A percentile compares a stretch with the other conserved stretches of the same genome.
phyloP scores from a whole-genome alignment of 2,888 invertebrate genomes.

The Drosophila mulleri region DNA sequence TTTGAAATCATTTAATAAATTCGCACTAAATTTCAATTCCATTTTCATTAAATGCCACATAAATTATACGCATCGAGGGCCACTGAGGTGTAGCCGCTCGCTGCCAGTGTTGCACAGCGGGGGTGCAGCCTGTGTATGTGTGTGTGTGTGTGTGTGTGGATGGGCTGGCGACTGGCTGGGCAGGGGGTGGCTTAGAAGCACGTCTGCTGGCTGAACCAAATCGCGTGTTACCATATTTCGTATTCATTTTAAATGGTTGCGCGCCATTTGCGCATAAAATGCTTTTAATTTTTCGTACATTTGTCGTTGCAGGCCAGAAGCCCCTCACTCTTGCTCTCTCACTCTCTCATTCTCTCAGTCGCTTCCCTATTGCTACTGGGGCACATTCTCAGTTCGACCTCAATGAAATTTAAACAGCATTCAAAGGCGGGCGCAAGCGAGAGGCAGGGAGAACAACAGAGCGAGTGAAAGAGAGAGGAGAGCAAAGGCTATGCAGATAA shows the following conservation, averaged over 20 bases:
- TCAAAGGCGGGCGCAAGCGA: slow-evolving; percentile 30
- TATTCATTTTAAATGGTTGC: slow-evolving; percentile 73
- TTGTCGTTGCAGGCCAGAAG: slow-evolving; percentile 42
- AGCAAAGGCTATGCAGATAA: slow-evolving; percentile 31
- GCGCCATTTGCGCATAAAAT: slow-evolving; percentile 76
- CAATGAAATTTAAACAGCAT: slow-evolving; percentile 72
- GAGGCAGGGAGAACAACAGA: not conserved
- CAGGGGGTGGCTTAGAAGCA: slow-evolving; percentile 13
- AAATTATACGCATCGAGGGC: slow-evolving; percentile 72
- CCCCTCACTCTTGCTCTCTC: not conserved
- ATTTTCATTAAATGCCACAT: slow-evolving; percentile 81
- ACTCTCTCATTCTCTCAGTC: not conserved
- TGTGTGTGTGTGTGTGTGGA: slow-evolving; percentile 2
- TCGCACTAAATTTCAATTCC: slow-evolving; percentile 80
- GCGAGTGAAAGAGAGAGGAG: not conserved
- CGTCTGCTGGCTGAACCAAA: slow-evolving; percentile 53
- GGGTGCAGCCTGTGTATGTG: not conserved
- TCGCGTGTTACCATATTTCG: slow-evolving; percentile 79
- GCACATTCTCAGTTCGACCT: slow-evolving; percentile 78
- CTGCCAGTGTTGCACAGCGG: slow-evolving; percentile 3
- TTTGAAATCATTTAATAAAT: slow-evolving; percentile 81
- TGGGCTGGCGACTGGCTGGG: not conserved
- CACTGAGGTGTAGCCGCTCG: slow-evolving; percentile 38
- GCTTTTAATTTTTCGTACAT: slow-evolving; percentile 78
- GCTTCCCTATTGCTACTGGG: slow-evolving; percentile 43